A percentile compares a stretch with the other conserved stretches of the same genome.
These are phyloP conservation scores for Hypanus sabinus DNA, from an alignment of 2,113 vertebrate genomes.

Conservation along the genomic window DNA sequence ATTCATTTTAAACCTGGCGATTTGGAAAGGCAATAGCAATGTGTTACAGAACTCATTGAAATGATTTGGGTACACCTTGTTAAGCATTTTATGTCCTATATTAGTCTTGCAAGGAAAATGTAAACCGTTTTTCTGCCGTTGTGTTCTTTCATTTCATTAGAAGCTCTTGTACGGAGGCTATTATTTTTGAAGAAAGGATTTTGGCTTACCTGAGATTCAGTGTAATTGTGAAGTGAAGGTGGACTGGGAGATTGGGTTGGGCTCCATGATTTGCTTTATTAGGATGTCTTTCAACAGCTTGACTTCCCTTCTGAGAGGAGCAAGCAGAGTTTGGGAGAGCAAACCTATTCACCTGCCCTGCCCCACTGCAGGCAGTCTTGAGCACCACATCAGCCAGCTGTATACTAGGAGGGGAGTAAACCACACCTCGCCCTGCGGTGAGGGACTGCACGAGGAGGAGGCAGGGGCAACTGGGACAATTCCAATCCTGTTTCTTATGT, in stretches of 20 bases:
- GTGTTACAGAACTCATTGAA: not conserved
- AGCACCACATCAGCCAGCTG: too few species aligned
- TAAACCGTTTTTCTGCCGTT: not conserved
- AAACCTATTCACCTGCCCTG: too few species aligned
- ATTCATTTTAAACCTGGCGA: not conserved
- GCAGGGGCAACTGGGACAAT: not conserved
- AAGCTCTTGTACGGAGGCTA: not conserved
- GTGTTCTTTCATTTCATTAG: not conserved
- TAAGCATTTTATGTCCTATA: not conserved
- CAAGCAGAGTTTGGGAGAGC: too few species aligned
- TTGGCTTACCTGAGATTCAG: not conserved
- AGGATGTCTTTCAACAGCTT: not conserved
- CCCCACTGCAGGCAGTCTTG: too few species aligned
- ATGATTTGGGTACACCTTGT: not conserved
- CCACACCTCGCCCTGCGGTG: too few species aligned
- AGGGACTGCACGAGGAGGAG: too few species aligned
- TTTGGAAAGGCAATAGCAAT: not conserved
- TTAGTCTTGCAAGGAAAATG: constrained; percentile 14
- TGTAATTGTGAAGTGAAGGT: too few species aligned
- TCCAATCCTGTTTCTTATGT: not conserved
- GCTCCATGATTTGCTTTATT: not conserved
- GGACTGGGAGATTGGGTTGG: not conserved
- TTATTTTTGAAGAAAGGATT: not conserved
- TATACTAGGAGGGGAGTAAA: too few species aligned
- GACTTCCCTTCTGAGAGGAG: not conserved